Evolutionary conservation across 2,888 invertebrate genomes (phyloP), one percentile per base, ranked within the genome.

Genomic region (Pomacea canaliculata): DNA sequence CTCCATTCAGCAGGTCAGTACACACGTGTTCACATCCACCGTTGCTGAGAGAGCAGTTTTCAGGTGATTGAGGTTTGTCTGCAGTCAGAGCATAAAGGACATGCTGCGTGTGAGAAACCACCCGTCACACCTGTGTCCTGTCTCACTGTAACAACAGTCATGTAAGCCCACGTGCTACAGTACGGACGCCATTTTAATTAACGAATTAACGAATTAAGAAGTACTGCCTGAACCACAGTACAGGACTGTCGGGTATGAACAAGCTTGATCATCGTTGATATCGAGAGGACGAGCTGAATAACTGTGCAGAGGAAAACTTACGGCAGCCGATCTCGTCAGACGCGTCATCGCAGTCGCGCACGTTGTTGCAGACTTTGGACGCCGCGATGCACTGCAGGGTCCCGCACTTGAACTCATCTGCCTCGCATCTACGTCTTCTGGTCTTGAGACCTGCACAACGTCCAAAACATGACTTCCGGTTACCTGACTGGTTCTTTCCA

Each of bases 1-100:
- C 97, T 2, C 86, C 0, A 10, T 75, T 78, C 8, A 95, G 94
- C 51, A 98, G 92, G 89, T 96, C 96, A 79, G 95, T 95, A 89
- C 98, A 98, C 87, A 94, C 94, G 88, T 98, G 97, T 88, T 97
- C 95, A 91, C 98, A 98, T 0, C 97, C 97, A 19, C 98, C 97
- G 90, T 91, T 89, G 68, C 82, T 75, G 3, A 76, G 67, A 10
- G 75, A 67, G 69, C 89, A 89, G 60, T 78, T 84, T 7, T 46
- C 59, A 3, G 56, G 62, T 56, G 62, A 48, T 16, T 71, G 48
- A 23, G 18, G 69, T 68, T 86, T 86, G 70, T 84, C 86, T 86
- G 82, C 9, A 79, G 74, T 65, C 18, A 7, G 16, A 51, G 7
- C 9, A 19, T 37, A 37, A 49, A 56, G 49, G 18, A 5, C 51